A percentile compares a stretch with the other conserved stretches of the same genome.
phyloP scores from a whole-genome alignment of 2,797 vertebrate species.

The Euthynnus affinis region DNA sequence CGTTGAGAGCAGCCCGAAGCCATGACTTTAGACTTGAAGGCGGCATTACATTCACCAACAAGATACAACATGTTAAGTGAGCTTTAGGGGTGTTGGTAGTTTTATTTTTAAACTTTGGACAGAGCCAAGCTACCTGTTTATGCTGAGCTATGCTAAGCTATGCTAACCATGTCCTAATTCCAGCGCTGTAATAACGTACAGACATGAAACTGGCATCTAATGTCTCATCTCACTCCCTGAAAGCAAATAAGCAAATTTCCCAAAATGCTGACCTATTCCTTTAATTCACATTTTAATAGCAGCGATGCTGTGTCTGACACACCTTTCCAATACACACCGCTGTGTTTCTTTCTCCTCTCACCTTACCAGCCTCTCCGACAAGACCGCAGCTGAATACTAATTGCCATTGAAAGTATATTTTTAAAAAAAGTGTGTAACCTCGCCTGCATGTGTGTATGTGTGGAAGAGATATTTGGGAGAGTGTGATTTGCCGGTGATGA shows the following conservation, averaged over 20 bases:
- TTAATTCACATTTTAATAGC: slow-evolving; percentile 5
- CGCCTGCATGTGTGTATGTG: slow-evolving; percentile 44
- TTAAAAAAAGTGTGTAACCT: slow-evolving; percentile 45
- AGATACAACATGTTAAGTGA: no score
- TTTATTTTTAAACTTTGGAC: no score
- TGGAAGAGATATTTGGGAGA: slow-evolving; percentile 67
- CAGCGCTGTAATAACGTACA: no score
- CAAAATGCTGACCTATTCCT: slow-evolving; percentile 2
- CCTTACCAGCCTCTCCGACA: slow-evolving; percentile 40
- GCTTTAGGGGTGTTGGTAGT: no score
- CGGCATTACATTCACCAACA: no score
- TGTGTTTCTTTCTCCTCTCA: slow-evolving; percentile 27
- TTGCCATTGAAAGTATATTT: slow-evolving; percentile 60
- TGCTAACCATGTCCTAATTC: no score
- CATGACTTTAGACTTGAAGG: no score
- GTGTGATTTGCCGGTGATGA: slow-evolving; percentile 85
- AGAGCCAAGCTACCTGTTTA: no score
- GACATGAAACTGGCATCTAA: background rate
- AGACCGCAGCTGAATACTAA: slow-evolving; percentile 78
- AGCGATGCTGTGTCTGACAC: slow-evolving; percentile 5
- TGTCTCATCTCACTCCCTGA: background rate
- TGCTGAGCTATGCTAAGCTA: no score
- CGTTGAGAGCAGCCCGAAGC: no score
- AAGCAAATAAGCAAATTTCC: no score
- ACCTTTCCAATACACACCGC: slow-evolving; percentile 12